Base-by-base conservation (phyloP, 2,797 vertebrate species). In the Agapornis canus region DNA sequence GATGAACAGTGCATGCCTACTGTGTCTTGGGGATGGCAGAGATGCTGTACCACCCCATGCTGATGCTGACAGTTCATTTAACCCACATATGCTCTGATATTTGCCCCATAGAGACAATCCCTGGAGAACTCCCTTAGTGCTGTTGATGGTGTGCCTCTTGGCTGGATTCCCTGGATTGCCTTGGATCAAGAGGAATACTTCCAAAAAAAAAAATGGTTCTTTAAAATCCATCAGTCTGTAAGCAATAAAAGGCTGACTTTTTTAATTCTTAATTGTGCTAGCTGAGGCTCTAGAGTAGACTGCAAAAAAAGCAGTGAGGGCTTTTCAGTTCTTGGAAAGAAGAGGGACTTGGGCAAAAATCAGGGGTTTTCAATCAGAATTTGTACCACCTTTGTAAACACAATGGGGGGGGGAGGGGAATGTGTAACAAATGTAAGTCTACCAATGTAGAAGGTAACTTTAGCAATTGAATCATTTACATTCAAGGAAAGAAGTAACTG, bases 351-450 rank as follows among this genome's bases (percentile, higher is more conserved):
- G 0, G n/a, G 35, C 25, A 23, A 49, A 57, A 69, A 68, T 3
- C 7, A 20, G 13, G 3, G 3, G 10, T 48, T 79, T 60, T 56
- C 1, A 7, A 2, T 47, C 17, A 68, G 35, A 63, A 75, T 51
- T 51, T n/a, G 14, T 49, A 27, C 40, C 23, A 17, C 8, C 11
- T 60, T 57, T 72, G 17, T 80, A 47, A 88, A 1, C 4, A 1
- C 5, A 13, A 4, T 9, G 2, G 29, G 21, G 20, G 40, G 40
- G 6, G 17, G 37, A 11, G 40, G 40, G 12, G 0, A 1, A 11
- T 4, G 1, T 8, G 5, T 59, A 19, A 37, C 3, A 80, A 42
- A 32, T 31, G 14, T 57, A 57, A 57, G 32, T 57, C 56, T 57
- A 35, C 56, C 22, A 57, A 25, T 57, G 23, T 25, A 57, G n/a